Base-by-base conservation (phyloP, 2,797 vertebrate species). In the Chrysocyon brachyurus region DNA sequence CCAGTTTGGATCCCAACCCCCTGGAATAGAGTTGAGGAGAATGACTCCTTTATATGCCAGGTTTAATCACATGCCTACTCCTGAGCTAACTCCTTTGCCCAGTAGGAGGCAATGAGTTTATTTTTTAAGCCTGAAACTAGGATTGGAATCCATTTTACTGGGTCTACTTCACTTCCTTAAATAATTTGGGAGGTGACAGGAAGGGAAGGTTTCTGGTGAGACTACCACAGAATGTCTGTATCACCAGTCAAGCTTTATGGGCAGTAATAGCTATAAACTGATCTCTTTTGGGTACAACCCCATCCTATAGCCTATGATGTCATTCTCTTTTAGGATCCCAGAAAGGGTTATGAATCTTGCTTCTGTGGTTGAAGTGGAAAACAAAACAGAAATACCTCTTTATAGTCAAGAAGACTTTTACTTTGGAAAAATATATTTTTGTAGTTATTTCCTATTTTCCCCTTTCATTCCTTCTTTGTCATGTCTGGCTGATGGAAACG, bases 121-220 rank as follows among this genome's bases (percentile, higher is more conserved):
- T 66, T 94, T 92, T 57, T 81, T 28, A 22, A 94, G 24, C 3
- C 24, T 93, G 46, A 12, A 56, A 22, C 26, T 21, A 94, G 26
- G 63, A 10, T 36, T 97, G 66, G 33, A 92, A n/a, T 78, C 15
- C 17, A n/a, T 94, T 95, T 91, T 83, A n/a, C 22, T 68, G 19
- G 1, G 6, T 91, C 12, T 83, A 46, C 31, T 84, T 94, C 5
- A 78, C 3, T 86, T 93, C 22, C 24, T 49, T 59, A 79, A 70
- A 59, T 40, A 75, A 61, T 63, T 70, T 81, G 22, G 17, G 8
- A 87, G 72, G 12, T 70, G 6, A 3, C 4, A 93, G 40, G 15
- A 77, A 82, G n/a, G 16, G 6, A 78, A 89, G 19, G 2, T 31
- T 87, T 82, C 17, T 86, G 28, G 46, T 21, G n/a, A 88, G 46